Conservation (phyloP, 2,888 invertebrate genomes). For the Calliphora vomitoria region DNA sequence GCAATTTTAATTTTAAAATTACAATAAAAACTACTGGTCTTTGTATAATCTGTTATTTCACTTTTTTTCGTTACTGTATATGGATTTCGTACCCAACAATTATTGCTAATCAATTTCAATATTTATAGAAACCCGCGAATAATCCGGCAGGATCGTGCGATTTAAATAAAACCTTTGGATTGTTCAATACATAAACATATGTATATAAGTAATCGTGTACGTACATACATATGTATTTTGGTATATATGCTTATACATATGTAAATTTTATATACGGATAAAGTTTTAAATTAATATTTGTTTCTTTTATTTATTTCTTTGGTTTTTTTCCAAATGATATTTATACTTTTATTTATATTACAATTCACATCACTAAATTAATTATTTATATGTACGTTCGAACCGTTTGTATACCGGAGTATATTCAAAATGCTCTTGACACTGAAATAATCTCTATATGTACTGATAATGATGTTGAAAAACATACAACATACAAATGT, state of each 20-base stretch:
- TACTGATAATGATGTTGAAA: conserved; percentile 21
- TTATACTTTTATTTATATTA: neutral
- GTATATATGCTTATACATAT: neutral
- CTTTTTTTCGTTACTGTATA: too few relatives aligned
- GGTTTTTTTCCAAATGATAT: neutral
- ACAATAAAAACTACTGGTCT: too few relatives aligned
- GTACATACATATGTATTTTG: neutral
- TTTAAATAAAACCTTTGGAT: neutral
- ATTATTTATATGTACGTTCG: neutral
- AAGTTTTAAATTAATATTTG: neutral
- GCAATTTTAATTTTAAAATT: too few relatives aligned
- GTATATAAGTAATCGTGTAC: too few relatives aligned
- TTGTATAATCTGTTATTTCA: too few relatives aligned
- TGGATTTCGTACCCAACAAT: too few relatives aligned
- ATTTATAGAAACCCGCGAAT: too few relatives aligned
- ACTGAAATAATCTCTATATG: conserved; percentile 8
- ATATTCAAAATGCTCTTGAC: neutral
- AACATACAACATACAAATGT: neutral
- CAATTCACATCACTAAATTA: neutral
- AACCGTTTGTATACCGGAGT: neutral
- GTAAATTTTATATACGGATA: neutral
- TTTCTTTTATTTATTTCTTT: neutral
- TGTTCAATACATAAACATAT: neutral
- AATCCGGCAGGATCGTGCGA: too few relatives aligned
- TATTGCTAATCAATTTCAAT: too few relatives aligned